phyloP scores from a whole-genome alignment of 2,888 invertebrate species.

The Tillus elongatus region DNA sequence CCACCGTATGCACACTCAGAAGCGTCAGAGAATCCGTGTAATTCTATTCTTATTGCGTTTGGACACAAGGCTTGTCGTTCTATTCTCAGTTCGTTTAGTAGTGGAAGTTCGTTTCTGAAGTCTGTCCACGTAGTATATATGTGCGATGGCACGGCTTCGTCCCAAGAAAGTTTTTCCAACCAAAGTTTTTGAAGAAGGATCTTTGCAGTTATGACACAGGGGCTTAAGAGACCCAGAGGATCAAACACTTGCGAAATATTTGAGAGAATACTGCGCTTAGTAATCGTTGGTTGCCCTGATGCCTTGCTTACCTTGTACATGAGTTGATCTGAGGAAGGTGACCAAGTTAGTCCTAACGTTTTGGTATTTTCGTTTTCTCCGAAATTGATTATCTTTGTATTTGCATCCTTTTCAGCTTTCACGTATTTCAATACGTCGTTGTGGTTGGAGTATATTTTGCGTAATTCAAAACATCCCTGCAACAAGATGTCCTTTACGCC shows the following conservation, averaged over 20 bases:
- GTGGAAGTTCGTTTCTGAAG: not conserved
- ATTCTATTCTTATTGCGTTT: not conserved
- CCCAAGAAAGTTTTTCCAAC: not conserved
- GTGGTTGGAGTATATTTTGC: too few species aligned
- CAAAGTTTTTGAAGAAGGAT: not conserved
- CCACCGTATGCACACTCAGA: not conserved
- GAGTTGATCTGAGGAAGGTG: not conserved
- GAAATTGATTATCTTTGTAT: not conserved
- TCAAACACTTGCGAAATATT: not conserved
- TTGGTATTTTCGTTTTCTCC: not conserved
- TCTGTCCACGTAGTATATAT: not conserved
- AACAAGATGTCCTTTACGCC: too few species aligned
- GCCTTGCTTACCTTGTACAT: not conserved
- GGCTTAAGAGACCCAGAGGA: slow-evolving; percentile 1
- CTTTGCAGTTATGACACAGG: not conserved
- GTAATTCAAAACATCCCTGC: too few species aligned
- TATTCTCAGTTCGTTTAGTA: not conserved
- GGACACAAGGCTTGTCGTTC: not conserved
- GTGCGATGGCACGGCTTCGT: not conserved
- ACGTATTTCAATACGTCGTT: not conserved
- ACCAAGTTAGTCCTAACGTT: slow-evolving; percentile 1
- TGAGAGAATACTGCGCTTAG: not conserved
- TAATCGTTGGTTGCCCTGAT: not conserved
- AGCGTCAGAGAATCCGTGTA: slow-evolving; percentile 1
- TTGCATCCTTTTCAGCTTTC: not conserved